Conservation (phyloP, 2,113 vertebrate genomes). For the Rana temporaria region DNA sequence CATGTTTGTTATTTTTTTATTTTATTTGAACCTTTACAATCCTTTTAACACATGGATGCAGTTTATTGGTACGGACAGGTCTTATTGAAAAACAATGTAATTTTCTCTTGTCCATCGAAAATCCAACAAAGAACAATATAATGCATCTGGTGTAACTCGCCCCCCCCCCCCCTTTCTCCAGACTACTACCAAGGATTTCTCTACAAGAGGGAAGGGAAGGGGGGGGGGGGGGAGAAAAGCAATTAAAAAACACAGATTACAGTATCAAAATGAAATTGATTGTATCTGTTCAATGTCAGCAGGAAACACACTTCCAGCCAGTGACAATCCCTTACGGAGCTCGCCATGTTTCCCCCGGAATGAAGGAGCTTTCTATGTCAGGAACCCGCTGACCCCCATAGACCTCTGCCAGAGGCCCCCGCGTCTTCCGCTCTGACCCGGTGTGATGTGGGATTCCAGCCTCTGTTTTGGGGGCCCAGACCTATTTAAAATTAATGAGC, state of each 20-base stretch:
- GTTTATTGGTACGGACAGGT: too few species aligned
- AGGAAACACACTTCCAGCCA: conserved; percentile 1
- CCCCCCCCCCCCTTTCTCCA: too few species aligned
- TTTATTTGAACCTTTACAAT: too few species aligned
- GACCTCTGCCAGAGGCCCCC: too few species aligned
- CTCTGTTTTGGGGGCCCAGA: neutral
- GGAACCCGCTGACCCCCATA: neutral
- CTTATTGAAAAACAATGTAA: too few species aligned
- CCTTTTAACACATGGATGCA: too few species aligned
- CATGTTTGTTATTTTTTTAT: too few species aligned
- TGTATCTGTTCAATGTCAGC: conserved; percentile 11
- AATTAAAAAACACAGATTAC: conserved; percentile 16
- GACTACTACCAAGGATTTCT: neutral
- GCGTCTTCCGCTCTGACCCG: neutral
- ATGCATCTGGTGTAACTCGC: too few species aligned
- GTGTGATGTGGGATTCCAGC: neutral
- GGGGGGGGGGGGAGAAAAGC: neutral
- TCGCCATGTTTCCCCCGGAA: neutral
- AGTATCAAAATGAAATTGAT: neutral
- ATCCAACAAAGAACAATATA: too few species aligned
- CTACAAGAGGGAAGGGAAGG: neutral
- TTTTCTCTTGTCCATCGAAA: too few species aligned
- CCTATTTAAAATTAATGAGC: conserved; percentile 35
- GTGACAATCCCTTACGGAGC: neutral
- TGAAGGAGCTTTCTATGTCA: neutral